Conservation (phyloP, 2,888 invertebrate species). For the Amblyjoppa proteus region DNA sequence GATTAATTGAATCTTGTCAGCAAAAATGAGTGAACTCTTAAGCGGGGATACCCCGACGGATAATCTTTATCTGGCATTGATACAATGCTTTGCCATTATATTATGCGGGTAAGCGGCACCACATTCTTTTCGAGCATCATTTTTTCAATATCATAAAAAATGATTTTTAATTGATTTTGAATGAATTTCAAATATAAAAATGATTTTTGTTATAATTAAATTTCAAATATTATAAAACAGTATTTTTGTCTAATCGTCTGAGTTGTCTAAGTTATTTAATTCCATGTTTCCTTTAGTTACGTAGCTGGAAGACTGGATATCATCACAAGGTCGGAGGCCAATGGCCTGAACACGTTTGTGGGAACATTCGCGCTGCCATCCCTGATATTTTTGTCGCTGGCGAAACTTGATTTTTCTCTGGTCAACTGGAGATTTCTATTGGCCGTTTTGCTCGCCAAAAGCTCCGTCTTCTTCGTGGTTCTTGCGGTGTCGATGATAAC, state of each 20-base stretch:
- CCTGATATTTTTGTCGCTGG: conserved; percentile 95
- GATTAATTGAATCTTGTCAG: not conserved
- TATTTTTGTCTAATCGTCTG: not conserved
- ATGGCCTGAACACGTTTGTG: conserved; percentile 96
- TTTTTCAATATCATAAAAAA: no score
- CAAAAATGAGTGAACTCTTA: conserved; percentile 46
- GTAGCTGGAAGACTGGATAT: conserved; percentile 93
- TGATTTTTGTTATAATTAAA: not conserved
- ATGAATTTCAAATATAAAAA: not conserved
- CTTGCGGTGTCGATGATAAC: conserved; percentile 92
- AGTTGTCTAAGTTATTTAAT: not conserved
- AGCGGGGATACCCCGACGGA: conserved; percentile 86
- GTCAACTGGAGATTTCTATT: conserved; percentile 97
- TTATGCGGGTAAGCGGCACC: conserved; percentile 91
- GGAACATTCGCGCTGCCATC: conserved; percentile 97
- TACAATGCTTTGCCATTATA: conserved; percentile 96
- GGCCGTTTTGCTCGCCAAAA: conserved; percentile 94
- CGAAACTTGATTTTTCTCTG: conserved; percentile 92
- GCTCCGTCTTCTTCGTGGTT: conserved; percentile 93
- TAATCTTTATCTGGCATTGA: conserved; percentile 95
- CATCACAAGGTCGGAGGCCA: conserved; percentile 93
- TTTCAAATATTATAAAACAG: not conserved
- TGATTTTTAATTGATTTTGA: no score
- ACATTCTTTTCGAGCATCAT: not conserved
- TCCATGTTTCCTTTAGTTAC: conserved; percentile 87